phyloP scores from a whole-genome alignment of 1,140 invertebrate species.

The Hycleus phaleratus region DNA sequence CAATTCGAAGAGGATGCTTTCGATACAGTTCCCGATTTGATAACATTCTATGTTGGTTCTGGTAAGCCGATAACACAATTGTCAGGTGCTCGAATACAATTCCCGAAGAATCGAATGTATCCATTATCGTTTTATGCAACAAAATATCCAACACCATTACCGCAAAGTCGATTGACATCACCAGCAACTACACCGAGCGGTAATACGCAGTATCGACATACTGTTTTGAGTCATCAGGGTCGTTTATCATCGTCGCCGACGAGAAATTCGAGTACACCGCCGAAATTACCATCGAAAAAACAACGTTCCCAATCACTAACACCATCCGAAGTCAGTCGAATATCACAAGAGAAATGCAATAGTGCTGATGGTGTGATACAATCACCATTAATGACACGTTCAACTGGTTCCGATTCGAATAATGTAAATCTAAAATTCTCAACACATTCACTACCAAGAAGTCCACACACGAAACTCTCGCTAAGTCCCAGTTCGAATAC shows the following conservation, averaged over 20 bases:
- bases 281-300: slow-evolving; percentile 58
- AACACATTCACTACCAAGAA: slow-evolving; percentile 49
- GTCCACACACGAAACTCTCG: slow-evolving; percentile 33
- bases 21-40: slow-evolving; percentile 86
- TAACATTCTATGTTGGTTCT: slow-evolving; percentile 90
- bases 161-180: slow-evolving; percentile 30
- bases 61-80: slow-evolving; percentile 76
- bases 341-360: slow-evolving; percentile 49
- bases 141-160: slow-evolving; percentile 43
- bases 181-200: slow-evolving; percentile 36
- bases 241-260: slow-evolving; percentile 44
- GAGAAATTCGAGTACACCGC: slow-evolving; percentile 47
- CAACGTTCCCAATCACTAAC: slow-evolving; percentile 60
- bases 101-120: slow-evolving; percentile 64
- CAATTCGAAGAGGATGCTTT: slow-evolving; percentile 92
- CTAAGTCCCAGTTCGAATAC: slow-evolving; percentile 35
- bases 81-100: slow-evolving; percentile 78
- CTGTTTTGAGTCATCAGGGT: slow-evolving; percentile 17
- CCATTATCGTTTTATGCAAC: slow-evolving; percentile 59
- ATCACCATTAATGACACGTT: slow-evolving; percentile 38
- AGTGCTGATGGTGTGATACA: slow-evolving; percentile 56
- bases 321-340: slow-evolving; percentile 46
- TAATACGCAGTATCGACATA: slow-evolving; percentile 23
- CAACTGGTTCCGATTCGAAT: slow-evolving; percentile 34
- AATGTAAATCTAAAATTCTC: slow-evolving; percentile 44